Base-by-base conservation (phyloP, 1,140 invertebrate species). In the Heliconius congener region DNA sequence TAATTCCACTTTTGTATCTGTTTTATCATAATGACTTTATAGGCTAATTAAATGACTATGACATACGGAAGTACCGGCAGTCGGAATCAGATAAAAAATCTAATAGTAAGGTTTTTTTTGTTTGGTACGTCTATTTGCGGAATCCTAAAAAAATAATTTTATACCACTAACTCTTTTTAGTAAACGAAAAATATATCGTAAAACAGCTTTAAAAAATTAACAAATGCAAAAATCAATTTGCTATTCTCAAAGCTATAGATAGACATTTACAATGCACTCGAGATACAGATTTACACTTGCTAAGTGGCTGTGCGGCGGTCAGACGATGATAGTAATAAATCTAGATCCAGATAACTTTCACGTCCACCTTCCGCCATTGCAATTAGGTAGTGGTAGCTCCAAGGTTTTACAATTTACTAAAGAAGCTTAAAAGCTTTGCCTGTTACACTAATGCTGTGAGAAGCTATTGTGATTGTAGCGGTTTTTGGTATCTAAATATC, bases 291-390 rank as follows among this genome's bases (percentile, higher is more conserved):
- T 77, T 82, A 80, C 81, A 82, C 81, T 74, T 60, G 76, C 76
- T 78, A 85, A 86, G 82, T 86, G 84, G 82, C 81, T 82, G 74
- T 80, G 83, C 79, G 80, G 84, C 86, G 84, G 84, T 76, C 80
- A 84, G 81, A 83, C 83, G 80, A 81, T 85, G 87, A 87, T 86
- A 77, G 82, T 83, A 80, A 86, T 88, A 82, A 86, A 80, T 86
- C 79, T 79, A 86, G 82, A 87, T 83, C 73, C 50, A 85, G 83
- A 86, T 85, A 83, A 79, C 87, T 88, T 87, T 87, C 87, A 82
- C 80, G 80, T 82, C 82, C 82, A 75, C 72, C 77, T 79, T 77
- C 76, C 79, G 79, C 75, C 77, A 71, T 79, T 66, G 84, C 86
- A 87, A 88, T 86, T 84, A 87, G 81, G 78, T 30, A 16, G 60